Evolutionary conservation across 2,113 vertebrate genomes (phyloP).

Genomic region (Erinaceus europaeus): DNA sequence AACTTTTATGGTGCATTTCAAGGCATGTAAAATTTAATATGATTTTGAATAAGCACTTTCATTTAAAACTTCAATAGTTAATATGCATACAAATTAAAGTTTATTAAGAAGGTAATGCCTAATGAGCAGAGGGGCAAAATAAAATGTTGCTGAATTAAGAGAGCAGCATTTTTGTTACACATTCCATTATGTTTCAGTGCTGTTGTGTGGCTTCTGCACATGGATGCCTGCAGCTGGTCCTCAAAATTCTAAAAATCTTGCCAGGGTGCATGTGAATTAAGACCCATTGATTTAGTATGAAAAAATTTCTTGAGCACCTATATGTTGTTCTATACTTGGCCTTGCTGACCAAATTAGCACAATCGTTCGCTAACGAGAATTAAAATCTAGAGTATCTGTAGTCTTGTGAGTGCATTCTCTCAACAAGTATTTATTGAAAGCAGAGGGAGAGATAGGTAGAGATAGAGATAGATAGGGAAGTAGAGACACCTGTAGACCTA

Average conservation of each 20-base stretch:
- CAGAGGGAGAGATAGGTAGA: too few species aligned
- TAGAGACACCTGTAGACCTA: too few species aligned
- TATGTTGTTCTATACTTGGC: not conserved
- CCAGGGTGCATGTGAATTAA: not conserved
- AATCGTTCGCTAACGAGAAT: not conserved
- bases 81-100: constrained; percentile 44
- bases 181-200: not conserved
- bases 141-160: constrained; percentile 36
- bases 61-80: constrained; percentile 51
- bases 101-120: constrained; percentile 38
- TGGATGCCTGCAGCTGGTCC: not conserved
- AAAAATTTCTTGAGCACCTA: not conserved
- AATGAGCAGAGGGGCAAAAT: constrained; percentile 21
- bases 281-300: not conserved
- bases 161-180: constrained; percentile 17
- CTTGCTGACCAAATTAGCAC: not conserved
- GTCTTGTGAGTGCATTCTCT: not conserved
- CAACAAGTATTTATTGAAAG: not conserved
- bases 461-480: too few species aligned
- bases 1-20: constrained; percentile 62
- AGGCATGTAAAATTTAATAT: constrained; percentile 47
- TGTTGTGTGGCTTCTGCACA: not conserved
- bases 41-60: constrained; percentile 62
- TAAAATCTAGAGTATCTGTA: not conserved
- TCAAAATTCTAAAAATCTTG: not conserved